Base-by-base conservation (phyloP, 2,113 vertebrate species). In the Phycodurus eques region DNA sequence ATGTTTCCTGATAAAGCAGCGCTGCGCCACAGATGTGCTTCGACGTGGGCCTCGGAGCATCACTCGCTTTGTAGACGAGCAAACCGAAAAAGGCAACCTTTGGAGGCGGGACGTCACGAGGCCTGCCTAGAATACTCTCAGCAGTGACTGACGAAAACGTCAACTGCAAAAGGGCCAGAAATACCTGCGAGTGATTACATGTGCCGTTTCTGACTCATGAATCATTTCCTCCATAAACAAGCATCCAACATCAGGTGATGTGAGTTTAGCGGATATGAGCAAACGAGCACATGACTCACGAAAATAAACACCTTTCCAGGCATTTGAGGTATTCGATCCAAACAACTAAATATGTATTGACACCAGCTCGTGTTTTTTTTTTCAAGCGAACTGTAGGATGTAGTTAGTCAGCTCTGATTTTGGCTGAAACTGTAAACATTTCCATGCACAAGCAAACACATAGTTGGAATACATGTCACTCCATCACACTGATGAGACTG, bases 11-110 rank as follows among this genome's bases (percentile, higher is more conserved):
- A 90, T 92, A 91, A 47, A 66, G 93, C 92, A 92, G 88, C 54
- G 64, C 91, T 92, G 93, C 69, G 68, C 73, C 74, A 62, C 93
- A 94, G 91, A 94, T 94, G 92, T 93, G 89, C 73, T 27, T 20
- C 76, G 60, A 80, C 74, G 3, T 10, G 35, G 22, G 63, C 63
- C 12, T 65, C 11, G 42, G 35, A 44, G 42, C 42, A 65, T 65
- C 19, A 2, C 5, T 44, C 31, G 15, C 31, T 61, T 20, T 54
- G 19, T 3, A 15, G 47, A 49, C 14, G 4, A 6, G 49, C 15
- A 59, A 17, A 35, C 2, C 14, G n/a, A 46, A 44, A 44, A 44
- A 0, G 59, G 68, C 61, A 33, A 73, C 39, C 78, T 39, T 66
- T 54, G 19, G 51, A n/a, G 19, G 49, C 6, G 7, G 42, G 39